Conservation (phyloP, 2,113 vertebrate genomes). For the Macroglossus sobrinus region DNA sequence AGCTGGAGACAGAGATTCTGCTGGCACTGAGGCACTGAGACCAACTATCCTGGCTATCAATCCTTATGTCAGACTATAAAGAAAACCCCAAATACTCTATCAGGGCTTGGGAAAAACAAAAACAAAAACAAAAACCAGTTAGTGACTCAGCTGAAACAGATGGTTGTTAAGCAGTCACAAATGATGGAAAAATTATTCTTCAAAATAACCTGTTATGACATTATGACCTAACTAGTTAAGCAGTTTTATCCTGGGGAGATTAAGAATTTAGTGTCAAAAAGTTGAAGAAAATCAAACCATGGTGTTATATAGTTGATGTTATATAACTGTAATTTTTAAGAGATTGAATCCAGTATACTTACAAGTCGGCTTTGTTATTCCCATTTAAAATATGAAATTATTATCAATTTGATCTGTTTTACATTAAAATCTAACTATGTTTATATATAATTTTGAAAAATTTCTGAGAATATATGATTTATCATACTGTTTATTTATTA, state of each 20-base stretch:
- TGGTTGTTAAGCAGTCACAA: background rate
- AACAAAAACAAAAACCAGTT: background rate
- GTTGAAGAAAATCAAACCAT: background rate
- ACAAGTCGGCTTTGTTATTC: background rate
- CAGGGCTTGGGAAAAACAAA: background rate
- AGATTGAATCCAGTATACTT: background rate
- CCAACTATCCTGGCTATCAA: background rate
- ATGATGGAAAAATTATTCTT: background rate
- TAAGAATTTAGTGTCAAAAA: background rate
- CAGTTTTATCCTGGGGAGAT: background rate
- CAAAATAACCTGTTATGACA: background rate
- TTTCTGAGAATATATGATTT: background rate
- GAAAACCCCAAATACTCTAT: background rate
- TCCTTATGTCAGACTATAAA: background rate
- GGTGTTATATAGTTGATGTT: background rate
- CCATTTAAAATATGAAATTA: conserved; percentile 8
- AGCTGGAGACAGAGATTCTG: background rate
- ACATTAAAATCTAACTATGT: background rate
- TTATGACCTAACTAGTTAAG: conserved; percentile 1
- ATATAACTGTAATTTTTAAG: conserved; percentile 16
- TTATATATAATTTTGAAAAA: background rate
- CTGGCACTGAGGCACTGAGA: background rate
- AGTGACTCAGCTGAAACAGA: background rate
- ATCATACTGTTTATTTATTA: background rate
- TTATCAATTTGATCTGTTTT: background rate